Evolutionary conservation across 2,888 invertebrate genomes (phyloP).

Genomic region (Parascotia fuliginaria): DNA sequence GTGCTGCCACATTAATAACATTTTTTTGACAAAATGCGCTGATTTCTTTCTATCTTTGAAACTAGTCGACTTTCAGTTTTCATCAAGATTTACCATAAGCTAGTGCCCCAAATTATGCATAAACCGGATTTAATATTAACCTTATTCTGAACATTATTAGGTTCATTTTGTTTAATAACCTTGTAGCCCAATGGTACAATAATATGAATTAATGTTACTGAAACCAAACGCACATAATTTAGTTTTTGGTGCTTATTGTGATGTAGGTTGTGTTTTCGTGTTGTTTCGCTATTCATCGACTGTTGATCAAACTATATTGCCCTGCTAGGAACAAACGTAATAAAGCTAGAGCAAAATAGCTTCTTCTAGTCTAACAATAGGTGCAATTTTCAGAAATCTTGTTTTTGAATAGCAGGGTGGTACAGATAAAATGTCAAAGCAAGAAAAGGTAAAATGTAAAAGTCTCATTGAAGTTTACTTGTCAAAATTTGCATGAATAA

Average conservation of each 20-base stretch:
- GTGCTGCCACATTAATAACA: too few species aligned
- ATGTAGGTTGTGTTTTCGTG: constrained; percentile 63
- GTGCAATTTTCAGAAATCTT: too few species aligned
- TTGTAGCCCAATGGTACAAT: constrained; percentile 31
- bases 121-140: neutral
- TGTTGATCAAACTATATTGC: constrained; percentile 39
- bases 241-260: constrained; percentile 61
- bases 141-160: neutral
- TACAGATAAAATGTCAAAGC: too few species aligned
- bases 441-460: neutral
- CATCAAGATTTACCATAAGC: neutral
- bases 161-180: constrained; percentile 4
- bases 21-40: too few species aligned
- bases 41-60: too few species aligned
- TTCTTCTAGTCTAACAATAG: too few species aligned
- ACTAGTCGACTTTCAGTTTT: too few species aligned
- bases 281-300: constrained; percentile 48
- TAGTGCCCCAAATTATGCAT: neutral
- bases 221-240: constrained; percentile 55
- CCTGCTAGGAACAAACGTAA: too few species aligned
- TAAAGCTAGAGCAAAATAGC: too few species aligned
- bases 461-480: neutral
- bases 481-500: too few species aligned
- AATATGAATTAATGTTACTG: constrained; percentile 21
- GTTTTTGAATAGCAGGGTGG: too few species aligned